Evolutionary conservation across 1,140 invertebrate genomes (phyloP), one percentile per base, ranked within the genome.

Genomic region (Pectinophora gossypiella): DNA sequence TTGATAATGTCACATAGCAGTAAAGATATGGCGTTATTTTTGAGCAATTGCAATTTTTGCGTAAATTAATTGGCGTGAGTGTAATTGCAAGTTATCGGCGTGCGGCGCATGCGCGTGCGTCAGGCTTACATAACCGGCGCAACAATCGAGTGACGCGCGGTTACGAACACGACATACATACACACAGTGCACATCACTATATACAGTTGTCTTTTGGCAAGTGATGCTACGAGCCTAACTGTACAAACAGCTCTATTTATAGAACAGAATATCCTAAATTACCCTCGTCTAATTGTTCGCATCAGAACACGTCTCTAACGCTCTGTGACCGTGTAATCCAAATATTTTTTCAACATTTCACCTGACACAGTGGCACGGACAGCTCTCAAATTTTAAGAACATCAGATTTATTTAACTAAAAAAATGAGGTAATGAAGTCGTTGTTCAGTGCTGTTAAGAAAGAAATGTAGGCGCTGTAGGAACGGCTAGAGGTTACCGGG

Each of bases 361-460:
- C 36, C 16, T 40, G 36, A 40, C 36, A 40, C n/a, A 18, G 10
- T 40, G n/a, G 36, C 36, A 32, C 27, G 27, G n/a, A 3, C 9
- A 32, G 9, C 27, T 32, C 27, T n/a, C 1, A 32, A 32, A 32
- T 27, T 27, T 5, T 27, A 27, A 27, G 23, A 6, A 27, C 12
- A 6, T 27, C 23, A 27, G 12, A 12, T 12, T 27, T 12, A 27
- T 27, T 12, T 6, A 12, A 27, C 5, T 40, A 40, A 40, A 74
- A 74, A 74, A 74, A 69, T 67, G 66, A 76, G 72, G 76, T 64
- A 76, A 78, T 52, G 64, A 64, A 72, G 43, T 59, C 60, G 59
- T 27, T 63, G 61, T 59, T 50, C 53, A 55, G 43, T 47, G 51
- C 46, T 61, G 53, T 10, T 19, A 12, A 44, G 42, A 20, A 45